Evolutionary conservation across 2,888 invertebrate species (phyloP), one percentile per base, ranked within the genome.

Genomic region (Tridacna gigas): DNA sequence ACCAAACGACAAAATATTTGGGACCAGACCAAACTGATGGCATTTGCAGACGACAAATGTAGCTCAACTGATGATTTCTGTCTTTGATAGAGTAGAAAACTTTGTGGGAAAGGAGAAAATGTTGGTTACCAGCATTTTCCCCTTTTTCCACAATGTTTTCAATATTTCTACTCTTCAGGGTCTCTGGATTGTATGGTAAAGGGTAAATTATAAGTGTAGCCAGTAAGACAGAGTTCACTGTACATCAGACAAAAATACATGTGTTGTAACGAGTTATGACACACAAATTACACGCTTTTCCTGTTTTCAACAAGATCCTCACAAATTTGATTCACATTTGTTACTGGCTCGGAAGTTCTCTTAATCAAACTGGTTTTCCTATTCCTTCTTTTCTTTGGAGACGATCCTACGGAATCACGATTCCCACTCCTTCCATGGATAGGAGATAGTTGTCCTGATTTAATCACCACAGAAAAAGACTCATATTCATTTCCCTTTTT

Each of bases 301-400:
- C 71, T 71, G 20, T 71, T 71, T 26, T 71, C 71, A 20, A 71
- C 18, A 18, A 71, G 71, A 71, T 71, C 71, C 18, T 71, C 71
- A 71, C 71, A 48, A 25, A 71, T 71, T 12, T 51, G 20, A 18
- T n/a, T 15, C 13, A 22, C 22, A 20, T 71, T 25, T 15, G 51
- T 71, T 51, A 71, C 71, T 7, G 71, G 71, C 51, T 71, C 71
- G 15, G 71, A 71, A 25, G 12, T 25, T 26, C 71, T 71, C 13
- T 47, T 25, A 13, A 22, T 22, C n/a, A 51, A 47, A 71, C 71
- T 71, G 22, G 71, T 51, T 25, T 51, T 71, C 71, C 22, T 22
- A 45, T 45, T 45, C 45, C 45, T 69, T 12, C 47, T 45, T 15
- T 20, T 11, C 22, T 47, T 47, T 11, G 25, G 47, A 3, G 56